A percentile compares a stretch with the other conserved stretches of the same genome.
phyloP scores from a whole-genome alignment of 2,888 invertebrate genomes.

The Machimus atricapillus region DNA sequence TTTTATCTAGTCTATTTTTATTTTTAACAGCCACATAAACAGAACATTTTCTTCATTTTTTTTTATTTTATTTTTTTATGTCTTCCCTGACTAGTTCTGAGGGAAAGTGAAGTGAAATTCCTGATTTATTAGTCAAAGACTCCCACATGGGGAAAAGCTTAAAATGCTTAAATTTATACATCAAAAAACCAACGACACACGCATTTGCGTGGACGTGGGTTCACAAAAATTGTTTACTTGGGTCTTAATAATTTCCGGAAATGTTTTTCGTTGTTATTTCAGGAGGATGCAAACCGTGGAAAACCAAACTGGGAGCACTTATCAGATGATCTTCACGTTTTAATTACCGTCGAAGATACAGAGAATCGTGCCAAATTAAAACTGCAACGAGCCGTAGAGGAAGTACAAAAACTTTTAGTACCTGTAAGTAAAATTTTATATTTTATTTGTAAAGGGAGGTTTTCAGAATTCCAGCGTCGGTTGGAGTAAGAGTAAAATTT shows the following conservation, averaged over 20 bases:
- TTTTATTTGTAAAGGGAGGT: neutral
- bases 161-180: neutral
- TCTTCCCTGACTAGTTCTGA: neutral
- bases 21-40: constrained; percentile 7
- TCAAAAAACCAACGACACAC: neutral
- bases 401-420: constrained; percentile 96
- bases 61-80: neutral
- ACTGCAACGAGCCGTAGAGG: constrained; percentile 93
- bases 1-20: constrained; percentile 30
- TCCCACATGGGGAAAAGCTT: neutral
- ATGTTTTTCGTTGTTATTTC: constrained; percentile 49
- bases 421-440: constrained; percentile 75
- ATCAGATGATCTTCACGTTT: constrained; percentile 97
- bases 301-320: constrained; percentile 99
- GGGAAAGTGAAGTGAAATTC: neutral
- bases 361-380: constrained; percentile 96
- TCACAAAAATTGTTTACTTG: neutral
- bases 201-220: neutral
- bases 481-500: too few relatives aligned
- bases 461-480: too few relatives aligned
- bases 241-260: neutral
- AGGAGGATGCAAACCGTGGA: constrained; percentile 99
- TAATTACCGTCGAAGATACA: constrained; percentile 98
- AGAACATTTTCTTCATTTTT: neutral
- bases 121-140: constrained; percentile 29